These are phyloP conservation scores for Cebidichthys violaceus DNA, from an alignment of 2,113 vertebrate species.

Conservation along the genomic window DNA sequence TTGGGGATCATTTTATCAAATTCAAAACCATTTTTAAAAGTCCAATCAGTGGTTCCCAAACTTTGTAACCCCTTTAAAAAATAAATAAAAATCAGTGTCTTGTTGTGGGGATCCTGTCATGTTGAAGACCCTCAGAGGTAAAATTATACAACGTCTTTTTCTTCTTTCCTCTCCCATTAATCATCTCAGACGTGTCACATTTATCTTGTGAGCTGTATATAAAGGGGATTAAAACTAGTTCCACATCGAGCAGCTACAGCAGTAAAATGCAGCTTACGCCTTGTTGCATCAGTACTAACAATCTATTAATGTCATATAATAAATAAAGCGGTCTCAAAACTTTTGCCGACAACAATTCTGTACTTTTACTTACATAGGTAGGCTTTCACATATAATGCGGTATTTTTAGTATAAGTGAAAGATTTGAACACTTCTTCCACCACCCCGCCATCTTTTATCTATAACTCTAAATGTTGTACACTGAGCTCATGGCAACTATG, in stretches of 20 bases:
- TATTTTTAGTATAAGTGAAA: background rate
- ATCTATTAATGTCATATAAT: background rate
- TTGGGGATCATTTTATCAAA: background rate
- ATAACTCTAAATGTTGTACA: conserved; percentile 1
- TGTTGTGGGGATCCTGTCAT: background rate
- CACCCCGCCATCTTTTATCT: conserved; percentile 19
- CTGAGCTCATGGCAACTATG: conserved; percentile 4
- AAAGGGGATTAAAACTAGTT: background rate
- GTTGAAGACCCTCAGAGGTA: background rate
- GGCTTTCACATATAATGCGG: background rate
- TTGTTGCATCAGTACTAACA: background rate
- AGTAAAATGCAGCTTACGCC: background rate
- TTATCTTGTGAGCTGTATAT: background rate
- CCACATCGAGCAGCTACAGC: background rate
- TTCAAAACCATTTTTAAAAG: background rate
- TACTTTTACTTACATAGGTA: background rate
- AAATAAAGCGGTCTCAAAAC: background rate
- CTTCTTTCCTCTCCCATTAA: background rate
- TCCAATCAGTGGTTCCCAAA: background rate
- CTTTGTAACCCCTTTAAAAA: background rate
- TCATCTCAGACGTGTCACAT: background rate
- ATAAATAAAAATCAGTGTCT: background rate
- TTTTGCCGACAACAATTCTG: background rate
- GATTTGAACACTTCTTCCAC: background rate
- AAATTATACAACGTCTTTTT: background rate